Evolutionary conservation across 2,888 invertebrate species (phyloP), one percentile per base, ranked within the genome.

Genomic region (Tuta absoluta): DNA sequence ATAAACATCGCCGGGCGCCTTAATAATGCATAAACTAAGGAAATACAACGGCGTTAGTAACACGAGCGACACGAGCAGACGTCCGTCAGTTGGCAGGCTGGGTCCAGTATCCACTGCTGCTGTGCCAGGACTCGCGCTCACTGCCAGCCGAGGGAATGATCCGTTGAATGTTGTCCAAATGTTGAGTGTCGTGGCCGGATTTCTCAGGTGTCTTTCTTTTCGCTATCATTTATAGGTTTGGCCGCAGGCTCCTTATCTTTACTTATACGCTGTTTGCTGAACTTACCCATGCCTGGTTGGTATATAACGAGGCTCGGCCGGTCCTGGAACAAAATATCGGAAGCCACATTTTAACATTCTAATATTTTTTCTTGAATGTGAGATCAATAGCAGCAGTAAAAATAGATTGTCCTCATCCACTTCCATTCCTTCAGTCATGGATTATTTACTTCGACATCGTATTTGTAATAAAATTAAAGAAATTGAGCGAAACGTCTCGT

Each of bases 221-320:
- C 91, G 79, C 88, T 87, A 76, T 90, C 90, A 70, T 76, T 87
- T 41, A 89, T 79, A 63, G 82, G 71, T 79, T 86, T 89, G 48
- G 78, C 75, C 33, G 76, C 48, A 17, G 82, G 73, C 51, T 89
- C 91, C 68, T 92, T 92, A 59, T 90, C 91, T 72, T 93, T 93
- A 17, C 92, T 92, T 59, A 93, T 78, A 60, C 92, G 92, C 72
- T 95, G 94, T 80, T 94, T 95, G 74, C 95, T 94, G 79, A 95
- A 95, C 75, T 93, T 94, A n/a, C 95, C 94, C 95, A 96, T 97
- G 23, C 97, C 97, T 0, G 98, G 98, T 72, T 97, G 95, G 85
- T 98, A 98, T 72, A 98, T 96, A 67, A 96, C 96, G 80, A 97
- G 94, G 53, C 97, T 95, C 24, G 98, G 98, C 51, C 98, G 95